Percentiles rank a stretch among this genome's conserved stretches.
Evolutionary conservation across 2,888 invertebrate species (phyloP).

Genomic region (Rhingia campestris): DNA sequence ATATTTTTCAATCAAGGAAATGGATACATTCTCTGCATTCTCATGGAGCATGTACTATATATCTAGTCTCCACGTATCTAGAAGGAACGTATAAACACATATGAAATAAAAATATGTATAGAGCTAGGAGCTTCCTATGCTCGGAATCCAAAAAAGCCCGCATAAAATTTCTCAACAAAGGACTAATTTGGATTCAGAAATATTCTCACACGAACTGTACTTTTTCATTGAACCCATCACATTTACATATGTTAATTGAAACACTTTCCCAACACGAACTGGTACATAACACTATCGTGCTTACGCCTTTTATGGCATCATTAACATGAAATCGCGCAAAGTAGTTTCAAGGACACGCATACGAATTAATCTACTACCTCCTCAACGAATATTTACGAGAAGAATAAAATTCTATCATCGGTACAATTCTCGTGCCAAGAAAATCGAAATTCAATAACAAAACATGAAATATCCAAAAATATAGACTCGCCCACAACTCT

Average conservation of each 20-base stretch:
- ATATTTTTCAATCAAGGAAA: too few species aligned
- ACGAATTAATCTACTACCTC: neutral
- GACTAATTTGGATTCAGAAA: too few species aligned
- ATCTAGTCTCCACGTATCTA: too few species aligned
- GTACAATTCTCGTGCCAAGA: neutral
- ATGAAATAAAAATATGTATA: too few species aligned
- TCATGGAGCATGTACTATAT: too few species aligned
- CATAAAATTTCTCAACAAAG: too few species aligned
- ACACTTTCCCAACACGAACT: conserved; percentile 6
- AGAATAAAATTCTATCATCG: neutral
- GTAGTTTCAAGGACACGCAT: neutral
- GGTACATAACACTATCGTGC: conserved; percentile 5
- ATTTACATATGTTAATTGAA: conserved; percentile 8
- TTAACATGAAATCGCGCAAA: conserved; percentile 15
- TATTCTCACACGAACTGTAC: too few species aligned
- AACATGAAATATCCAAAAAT: neutral
- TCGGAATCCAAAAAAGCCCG: too few species aligned
- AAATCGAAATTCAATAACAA: neutral
- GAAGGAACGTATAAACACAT: too few species aligned
- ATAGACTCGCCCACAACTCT: neutral
- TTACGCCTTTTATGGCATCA: neutral
- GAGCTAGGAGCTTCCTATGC: too few species aligned
- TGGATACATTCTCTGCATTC: too few species aligned
- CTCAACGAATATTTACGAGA: too few species aligned
- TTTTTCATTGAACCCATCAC: neutral